Base-by-base conservation (phyloP, 2,113 vertebrate species). In the Bujurquina vittata region DNA sequence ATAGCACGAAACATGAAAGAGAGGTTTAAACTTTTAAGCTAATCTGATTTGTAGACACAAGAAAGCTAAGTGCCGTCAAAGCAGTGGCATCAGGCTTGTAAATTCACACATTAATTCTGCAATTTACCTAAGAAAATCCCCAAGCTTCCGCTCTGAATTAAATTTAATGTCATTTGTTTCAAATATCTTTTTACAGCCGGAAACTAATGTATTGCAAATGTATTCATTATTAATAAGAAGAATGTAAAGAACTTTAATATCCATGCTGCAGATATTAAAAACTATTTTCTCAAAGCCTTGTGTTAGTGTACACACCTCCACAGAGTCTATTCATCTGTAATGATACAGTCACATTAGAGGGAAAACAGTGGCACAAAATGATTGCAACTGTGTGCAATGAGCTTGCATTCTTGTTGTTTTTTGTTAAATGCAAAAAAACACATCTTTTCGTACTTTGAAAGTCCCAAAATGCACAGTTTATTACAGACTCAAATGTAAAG, bases 191-290 rank as follows among this genome's bases (percentile, higher is more conserved):
- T 43, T 43, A 4, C 40, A 1, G 0, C 0, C 43, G 1, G 9
- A 29, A 69, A 69, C 22, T 29, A 29, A 69, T 0, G 49, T 29
- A 29, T 20, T 49, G 5, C 65, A 69, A 69, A 29, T 69, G 3
- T 49, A 10, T 69, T 69, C 15, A 69, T 69, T 49, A 49, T 1
- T 49, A 69, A 20, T 49, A 29, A 11, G 9, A 69, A 29, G 23
- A 3, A 17, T 11, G 52, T 54, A 54, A n/a, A 49, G 11, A 12
- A 15, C 5, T 20, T 69, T 29, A 29, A 49, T 18, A 49, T 49
- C 6, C 17, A 20, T 29, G 43, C 0, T 69, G 65, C 23, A 29
- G 9, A 20, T 69, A 26, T 67, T 22, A 0, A 3, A 69, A 69
- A 69, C 49, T 43, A 12, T 43, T 43, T 43, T 4, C 11, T 43